phyloP scores from a whole-genome alignment of 2,113 vertebrate genomes.

The Rattus rattus region DNA sequence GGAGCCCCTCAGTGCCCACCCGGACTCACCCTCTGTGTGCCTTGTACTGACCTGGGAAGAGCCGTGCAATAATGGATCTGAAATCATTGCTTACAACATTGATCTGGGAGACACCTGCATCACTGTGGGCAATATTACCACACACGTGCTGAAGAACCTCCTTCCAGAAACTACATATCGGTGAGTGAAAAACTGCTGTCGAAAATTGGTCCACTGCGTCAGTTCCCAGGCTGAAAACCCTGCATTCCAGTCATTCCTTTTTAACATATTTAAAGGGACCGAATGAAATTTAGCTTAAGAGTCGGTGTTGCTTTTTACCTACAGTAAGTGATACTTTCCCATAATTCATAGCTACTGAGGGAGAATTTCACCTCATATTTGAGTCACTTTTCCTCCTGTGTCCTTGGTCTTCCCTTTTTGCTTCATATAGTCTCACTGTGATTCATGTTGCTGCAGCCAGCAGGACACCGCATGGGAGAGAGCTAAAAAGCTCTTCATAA shows the following conservation, averaged over 20 bases:
- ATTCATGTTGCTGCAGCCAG: neutral
- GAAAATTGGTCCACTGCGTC: rapidly evolving
- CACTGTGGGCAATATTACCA: slow-evolving; percentile 89
- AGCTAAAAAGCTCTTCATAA: neutral
- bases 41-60: slow-evolving; percentile 96
- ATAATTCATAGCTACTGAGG: neutral
- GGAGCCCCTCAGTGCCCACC: slow-evolving; percentile 82
- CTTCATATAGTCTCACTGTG: neutral
- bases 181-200: slow-evolving; percentile 82
- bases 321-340: neutral
- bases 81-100: slow-evolving; percentile 93
- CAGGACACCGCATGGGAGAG: neutral
- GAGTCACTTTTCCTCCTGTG: neutral
- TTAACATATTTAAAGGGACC: neutral
- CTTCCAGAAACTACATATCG: slow-evolving; percentile 96
- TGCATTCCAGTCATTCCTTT: neutral
- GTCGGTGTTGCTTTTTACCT: neutral
- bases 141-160: slow-evolving; percentile 89
- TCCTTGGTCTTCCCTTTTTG: neutral
- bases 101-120: slow-evolving; percentile 90
- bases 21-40: slow-evolving; percentile 91
- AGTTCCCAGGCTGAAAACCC: neutral
- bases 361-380: neutral
- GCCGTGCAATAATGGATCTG: slow-evolving; percentile 94
- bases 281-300: neutral